Conservation (phyloP, 1,140 invertebrate species). For the Drosophila tristis region DNA sequence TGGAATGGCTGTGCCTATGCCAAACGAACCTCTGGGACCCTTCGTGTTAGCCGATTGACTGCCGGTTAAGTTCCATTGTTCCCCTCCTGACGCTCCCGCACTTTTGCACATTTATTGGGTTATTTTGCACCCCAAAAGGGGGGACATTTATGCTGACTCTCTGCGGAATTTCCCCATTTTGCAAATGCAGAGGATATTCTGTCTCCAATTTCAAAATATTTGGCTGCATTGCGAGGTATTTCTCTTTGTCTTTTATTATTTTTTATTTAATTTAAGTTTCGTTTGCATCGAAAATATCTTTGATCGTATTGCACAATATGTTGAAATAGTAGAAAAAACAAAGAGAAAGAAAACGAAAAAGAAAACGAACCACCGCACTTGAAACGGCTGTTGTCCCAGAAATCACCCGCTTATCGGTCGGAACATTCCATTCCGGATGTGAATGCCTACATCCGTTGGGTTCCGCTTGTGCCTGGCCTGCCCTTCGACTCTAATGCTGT, state of each 20-base stretch:
- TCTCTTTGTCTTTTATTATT: neutral
- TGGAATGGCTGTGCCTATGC: neutral
- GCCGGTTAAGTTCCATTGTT: too few species aligned
- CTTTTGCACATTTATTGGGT: neutral
- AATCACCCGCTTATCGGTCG: constrained; percentile 1
- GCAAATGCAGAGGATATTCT: too few species aligned
- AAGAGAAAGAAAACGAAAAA: constrained; percentile 1
- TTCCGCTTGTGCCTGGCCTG: constrained; percentile 14
- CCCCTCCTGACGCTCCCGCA: too few species aligned
- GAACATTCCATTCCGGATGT: constrained; percentile 19
- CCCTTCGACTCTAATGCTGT: constrained; percentile 7
- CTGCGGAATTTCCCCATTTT: too few species aligned
- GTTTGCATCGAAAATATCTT: neutral
- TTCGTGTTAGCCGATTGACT: too few species aligned
- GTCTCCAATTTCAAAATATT: too few species aligned
- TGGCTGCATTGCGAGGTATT: too few species aligned
- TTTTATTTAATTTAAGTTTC: neutral
- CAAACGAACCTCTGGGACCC: too few species aligned
- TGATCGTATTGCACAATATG: constrained; percentile 43
- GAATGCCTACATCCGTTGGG: constrained; percentile 23
- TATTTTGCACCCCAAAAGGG: too few species aligned
- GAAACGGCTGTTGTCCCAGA: neutral
- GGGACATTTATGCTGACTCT: too few species aligned
- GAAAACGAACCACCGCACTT: neutral
- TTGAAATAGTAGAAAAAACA: constrained; percentile 27